Base-by-base conservation (phyloP, 35 echinoderm and acorn worm species). In the Strongylocentrotus purpuratus region DNA sequence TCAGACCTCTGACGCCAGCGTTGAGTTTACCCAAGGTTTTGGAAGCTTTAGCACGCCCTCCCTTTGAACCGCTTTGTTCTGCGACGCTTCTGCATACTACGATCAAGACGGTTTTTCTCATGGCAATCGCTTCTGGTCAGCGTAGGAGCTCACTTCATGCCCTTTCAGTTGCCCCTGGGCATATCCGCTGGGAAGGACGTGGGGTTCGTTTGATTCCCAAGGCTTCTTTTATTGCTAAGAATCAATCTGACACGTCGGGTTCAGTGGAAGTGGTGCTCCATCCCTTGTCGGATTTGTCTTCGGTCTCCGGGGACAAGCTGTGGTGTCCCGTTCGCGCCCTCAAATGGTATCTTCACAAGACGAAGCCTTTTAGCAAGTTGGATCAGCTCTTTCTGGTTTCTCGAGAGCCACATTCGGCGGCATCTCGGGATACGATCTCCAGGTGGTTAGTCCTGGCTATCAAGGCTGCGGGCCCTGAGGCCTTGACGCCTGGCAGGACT, bases 101-200 rank as follows among this genome's bases (percentile, higher is more conserved):
- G 22, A 0, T 31, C 65, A 96, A 86, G 15, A 92, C 94, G 28
- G 13, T 61, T 33, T 95, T 95, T 45, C 31, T 96, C 17, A n/a
- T 90, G 0, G 31, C 52, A 0, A 31, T 33, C 2, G 86, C 94
- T 10, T 95, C 94, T 15, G 86, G 45, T 18, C 17, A 15, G 8
- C 31, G 94, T 45, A 31, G 94, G 2, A 92, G 95, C 55, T 22
- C 32, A 9, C 14, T 95, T n/a, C 87, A 95, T 14, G 87, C 95
- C 13, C 95, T 92, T 1, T 41, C 94, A 7, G 70, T 85, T 47
- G 50, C 48, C 7, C 15, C 20, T 14, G 94, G 58, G 8, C 88
- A 95, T 31, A 55, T 96, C 33, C 14, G 96, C 9, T 95, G 46
- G 46, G 92, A 85, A 88, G 31, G n/a, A 33, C 20, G 35, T 59